Evolutionary conservation across 2,888 invertebrate genomes (phyloP), one percentile per base, ranked within the genome.

Genomic region (Nysson spinosus): DNA sequence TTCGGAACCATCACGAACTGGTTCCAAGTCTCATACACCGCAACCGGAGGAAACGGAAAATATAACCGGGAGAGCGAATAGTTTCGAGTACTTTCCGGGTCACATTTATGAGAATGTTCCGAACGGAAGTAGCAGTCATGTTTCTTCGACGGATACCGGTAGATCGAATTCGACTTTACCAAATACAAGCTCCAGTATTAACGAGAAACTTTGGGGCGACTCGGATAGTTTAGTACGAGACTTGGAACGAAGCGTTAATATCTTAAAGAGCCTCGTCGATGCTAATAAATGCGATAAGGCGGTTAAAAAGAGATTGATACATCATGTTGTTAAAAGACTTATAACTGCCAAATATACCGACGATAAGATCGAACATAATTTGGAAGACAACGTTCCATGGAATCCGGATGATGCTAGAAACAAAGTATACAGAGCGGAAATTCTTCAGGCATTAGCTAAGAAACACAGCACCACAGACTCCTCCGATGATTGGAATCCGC

Each of bases 291-390:
- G 91, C 69, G 90, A 92, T 82, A 84, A 89, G 11, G 86, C 89
- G 26, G 88, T 91, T 3, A 93, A 92, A 83, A 91, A 91, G 70
- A 88, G 90, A 75, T 88, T 93, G 39, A 89, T 93, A 11, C 91
- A 91, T 77, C 91, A 91, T 79, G 89, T 93, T 47, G 90, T 93
- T 0, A 89, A 90, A 65, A 90, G 91, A 80, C 87, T 93, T 9
- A 84, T 92, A 0, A 89, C 89, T 39, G 88, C 90, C 0, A 90
- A 89, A 69, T 92, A 91, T 78, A 89, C 89, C 39, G 91, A 90
- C 79, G 92, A 92, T 67, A 84, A 82, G 35, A 85, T 86, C 4
- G 85, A 85, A 28, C 83, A 77, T 20, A 81, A 85, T 65, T 65
- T 87, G 4, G 83, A 85, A 20, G 85, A 86, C 16, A 88, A 88